phyloP scores from a whole-genome alignment of 2,888 invertebrate species.

The Acanthosepion esculentum region DNA sequence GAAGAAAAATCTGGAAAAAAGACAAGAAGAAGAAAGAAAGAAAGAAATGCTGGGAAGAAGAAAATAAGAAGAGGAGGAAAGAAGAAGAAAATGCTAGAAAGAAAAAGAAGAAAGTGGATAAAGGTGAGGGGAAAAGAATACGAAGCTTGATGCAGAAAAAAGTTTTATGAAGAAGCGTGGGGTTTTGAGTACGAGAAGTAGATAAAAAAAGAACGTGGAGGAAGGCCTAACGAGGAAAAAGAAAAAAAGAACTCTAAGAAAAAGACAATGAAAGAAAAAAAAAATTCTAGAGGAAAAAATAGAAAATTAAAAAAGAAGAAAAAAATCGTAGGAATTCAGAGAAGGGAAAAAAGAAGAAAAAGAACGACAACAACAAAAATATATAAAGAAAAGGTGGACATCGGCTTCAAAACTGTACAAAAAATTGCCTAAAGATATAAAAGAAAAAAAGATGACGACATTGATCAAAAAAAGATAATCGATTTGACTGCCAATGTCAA shows the following conservation, averaged over 20 bases:
- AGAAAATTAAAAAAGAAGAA: too few species aligned
- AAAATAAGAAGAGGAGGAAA: not conserved
- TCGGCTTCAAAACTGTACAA: not conserved
- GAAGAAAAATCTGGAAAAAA: not conserved
- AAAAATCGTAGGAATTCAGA: too few species aligned
- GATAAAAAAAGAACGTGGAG: too few species aligned
- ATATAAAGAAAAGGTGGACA: not conserved
- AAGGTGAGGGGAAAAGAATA: not conserved
- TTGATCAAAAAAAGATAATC: not conserved
- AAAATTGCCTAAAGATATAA: not conserved
- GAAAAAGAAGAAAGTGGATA: not conserved
- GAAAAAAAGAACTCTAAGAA: too few species aligned
- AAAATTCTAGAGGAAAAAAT: too few species aligned
- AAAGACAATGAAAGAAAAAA: too few species aligned
- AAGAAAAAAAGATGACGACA: not conserved
- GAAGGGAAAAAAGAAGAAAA: too few species aligned
- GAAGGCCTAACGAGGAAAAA: too few species aligned
- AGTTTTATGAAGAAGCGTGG: too few species aligned
- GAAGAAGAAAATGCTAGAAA: not conserved
- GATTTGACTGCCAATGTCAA: not conserved
- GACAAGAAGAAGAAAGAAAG: not conserved
- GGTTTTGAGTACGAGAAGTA: too few species aligned
- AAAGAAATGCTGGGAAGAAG: rapidly evolving
- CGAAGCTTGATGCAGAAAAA: not conserved
- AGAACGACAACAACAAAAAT: too few species aligned